These are phyloP conservation scores for Drosophila sturtevanti DNA, from an alignment of 1,140 invertebrate species.

Conservation along the genomic window DNA sequence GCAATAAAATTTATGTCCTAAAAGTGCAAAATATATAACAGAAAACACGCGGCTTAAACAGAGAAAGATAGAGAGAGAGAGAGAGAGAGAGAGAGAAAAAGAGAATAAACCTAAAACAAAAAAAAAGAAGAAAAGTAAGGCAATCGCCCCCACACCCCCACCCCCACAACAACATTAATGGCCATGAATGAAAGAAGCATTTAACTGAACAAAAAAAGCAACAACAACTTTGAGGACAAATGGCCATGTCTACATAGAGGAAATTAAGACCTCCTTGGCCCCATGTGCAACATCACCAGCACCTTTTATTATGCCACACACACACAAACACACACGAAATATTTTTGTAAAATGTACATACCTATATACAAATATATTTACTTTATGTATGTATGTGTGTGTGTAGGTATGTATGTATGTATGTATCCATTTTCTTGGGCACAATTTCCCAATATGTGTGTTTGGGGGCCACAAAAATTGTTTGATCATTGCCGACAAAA, in stretches of 20 bases:
- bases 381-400: neutral
- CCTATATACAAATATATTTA: constrained; percentile 35
- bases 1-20: constrained; percentile 70
- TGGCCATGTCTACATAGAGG: constrained; percentile 65
- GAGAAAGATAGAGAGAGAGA: constrained; percentile 2
- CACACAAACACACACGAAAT: constrained; percentile 22
- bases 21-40: constrained; percentile 81
- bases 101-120: neutral
- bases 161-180: constrained; percentile 28
- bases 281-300: neutral
- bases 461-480: constrained; percentile 34
- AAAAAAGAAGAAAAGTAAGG: neutral
- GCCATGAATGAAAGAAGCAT: constrained; percentile 69
- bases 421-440: neutral
- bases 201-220: constrained; percentile 39
- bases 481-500: constrained; percentile 64
- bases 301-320: neutral
- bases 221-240: constrained; percentile 55
- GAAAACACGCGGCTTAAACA: constrained; percentile 67
- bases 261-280: constrained; percentile 68
- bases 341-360: neutral
- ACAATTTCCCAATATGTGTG: constrained; percentile 49
- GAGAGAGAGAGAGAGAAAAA: neutral
- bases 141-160: constrained; percentile 2
- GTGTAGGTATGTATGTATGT: neutral